A percentile compares a stretch with the other conserved stretches of the same genome.
Conservation (phyloP, 2,888 invertebrate genomes). For the Phania funesta region DNA sequence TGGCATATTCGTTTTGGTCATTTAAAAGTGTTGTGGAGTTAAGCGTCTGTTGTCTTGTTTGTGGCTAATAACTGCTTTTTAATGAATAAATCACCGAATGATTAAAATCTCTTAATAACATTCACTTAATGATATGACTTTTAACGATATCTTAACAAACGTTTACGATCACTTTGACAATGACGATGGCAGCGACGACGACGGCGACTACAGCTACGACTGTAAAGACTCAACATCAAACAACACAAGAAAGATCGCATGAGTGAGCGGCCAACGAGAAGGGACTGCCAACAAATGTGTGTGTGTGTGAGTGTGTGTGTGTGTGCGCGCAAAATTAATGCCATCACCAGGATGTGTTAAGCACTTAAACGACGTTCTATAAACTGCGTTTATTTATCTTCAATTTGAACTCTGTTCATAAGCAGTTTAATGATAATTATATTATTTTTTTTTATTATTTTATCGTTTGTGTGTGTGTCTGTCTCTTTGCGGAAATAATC, state of each 20-base stretch:
- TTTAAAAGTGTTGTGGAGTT: constrained; percentile 69
- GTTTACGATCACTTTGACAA: constrained; percentile 49
- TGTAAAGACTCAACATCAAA: neutral
- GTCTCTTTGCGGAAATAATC: constrained; percentile 41
- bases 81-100: constrained; percentile 80
- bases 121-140: constrained; percentile 69
- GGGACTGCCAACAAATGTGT: neutral
- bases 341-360: constrained; percentile 60
- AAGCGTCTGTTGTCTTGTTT: constrained; percentile 73
- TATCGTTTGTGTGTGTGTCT: constrained; percentile 19
- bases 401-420: constrained; percentile 56
- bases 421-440: constrained; percentile 56
- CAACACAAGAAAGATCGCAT: neutral
- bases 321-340: constrained; percentile 27
- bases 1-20: constrained; percentile 51
- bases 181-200: neutral
- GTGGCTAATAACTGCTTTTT: constrained; percentile 79
- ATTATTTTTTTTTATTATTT: constrained; percentile 16
- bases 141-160: constrained; percentile 65
- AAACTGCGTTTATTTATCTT: constrained; percentile 53
- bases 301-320: neutral
- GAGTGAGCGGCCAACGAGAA: neutral
- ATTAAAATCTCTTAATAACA: constrained; percentile 80
- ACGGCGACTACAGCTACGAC: neutral
- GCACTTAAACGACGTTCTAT: constrained; percentile 57